A percentile compares a stretch with the other conserved stretches of the same genome.
These are phyloP conservation scores for Tenualosa thibaudeaui DNA, from an alignment of 2,797 vertebrate genomes.

Conservation along the genomic window DNA sequence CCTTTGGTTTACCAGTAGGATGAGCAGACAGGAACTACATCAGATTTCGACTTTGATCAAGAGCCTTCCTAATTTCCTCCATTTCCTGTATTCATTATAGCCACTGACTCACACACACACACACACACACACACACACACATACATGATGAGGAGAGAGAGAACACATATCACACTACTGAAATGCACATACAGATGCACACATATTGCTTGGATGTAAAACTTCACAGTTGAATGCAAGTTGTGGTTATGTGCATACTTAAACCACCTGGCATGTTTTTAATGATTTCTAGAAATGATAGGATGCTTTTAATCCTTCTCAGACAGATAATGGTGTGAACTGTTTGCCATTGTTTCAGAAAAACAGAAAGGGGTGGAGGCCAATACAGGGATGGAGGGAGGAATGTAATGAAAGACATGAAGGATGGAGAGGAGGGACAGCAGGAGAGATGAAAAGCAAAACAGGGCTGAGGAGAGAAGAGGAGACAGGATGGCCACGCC, in stretches of 20 bases:
- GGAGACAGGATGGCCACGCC: conserved; percentile 41
- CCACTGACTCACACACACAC: conserved; percentile 3
- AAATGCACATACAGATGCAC: background rate
- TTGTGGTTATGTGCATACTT: background rate
- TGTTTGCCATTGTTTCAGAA: background rate
- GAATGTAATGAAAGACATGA: background rate
- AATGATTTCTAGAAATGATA: background rate
- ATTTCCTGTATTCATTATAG: background rate
- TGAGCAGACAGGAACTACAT: conserved; percentile 20
- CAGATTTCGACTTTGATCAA: conserved; percentile 16
- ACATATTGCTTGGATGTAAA: background rate
- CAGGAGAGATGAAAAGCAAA: conserved; percentile 49
- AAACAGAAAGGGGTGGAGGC: background rate
- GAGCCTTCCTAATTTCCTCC: conserved; percentile 7
- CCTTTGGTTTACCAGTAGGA: background rate
- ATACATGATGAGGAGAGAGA: background rate
- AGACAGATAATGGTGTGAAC: background rate
- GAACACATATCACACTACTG: background rate
- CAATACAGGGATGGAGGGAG: background rate
- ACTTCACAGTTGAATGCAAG: background rate
- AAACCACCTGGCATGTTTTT: background rate
- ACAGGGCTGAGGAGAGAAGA: conserved; percentile 43
- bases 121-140: background rate
- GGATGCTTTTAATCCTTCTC: background rate
- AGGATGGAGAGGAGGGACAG: conserved; percentile 43